These are phyloP conservation scores for Alethe diademata DNA, from an alignment of 2,113 vertebrate genomes.

Conservation along the genomic window DNA sequence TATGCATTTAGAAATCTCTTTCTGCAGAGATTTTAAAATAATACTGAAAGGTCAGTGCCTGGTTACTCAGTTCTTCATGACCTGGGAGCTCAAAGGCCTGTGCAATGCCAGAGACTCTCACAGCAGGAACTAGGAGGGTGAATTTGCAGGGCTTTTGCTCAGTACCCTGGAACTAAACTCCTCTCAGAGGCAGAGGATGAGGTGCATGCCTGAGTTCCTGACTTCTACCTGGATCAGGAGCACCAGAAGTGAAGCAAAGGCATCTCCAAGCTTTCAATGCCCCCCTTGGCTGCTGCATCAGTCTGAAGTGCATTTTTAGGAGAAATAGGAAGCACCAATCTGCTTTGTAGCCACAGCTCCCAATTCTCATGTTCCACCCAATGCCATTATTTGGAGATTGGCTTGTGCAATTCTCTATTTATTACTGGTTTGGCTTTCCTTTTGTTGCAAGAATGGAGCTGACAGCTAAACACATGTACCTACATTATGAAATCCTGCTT, in stretches of 20 bases:
- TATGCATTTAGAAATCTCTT: not conserved
- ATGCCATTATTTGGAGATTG: not conserved
- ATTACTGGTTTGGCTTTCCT: conserved; percentile 29
- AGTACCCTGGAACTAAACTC: not conserved
- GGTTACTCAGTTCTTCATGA: not conserved
- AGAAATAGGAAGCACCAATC: conserved; percentile 19
- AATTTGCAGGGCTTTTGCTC: not conserved
- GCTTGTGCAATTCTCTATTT: conserved; percentile 49
- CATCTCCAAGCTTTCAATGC: not conserved
- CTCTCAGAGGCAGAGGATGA: not conserved
- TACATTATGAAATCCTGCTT: not conserved
- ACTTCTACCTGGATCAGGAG: not conserved
- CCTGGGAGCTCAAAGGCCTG: not conserved
- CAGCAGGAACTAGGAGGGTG: not conserved
- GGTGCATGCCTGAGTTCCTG: not conserved
- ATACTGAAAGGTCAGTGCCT: not conserved
- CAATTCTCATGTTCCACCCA: not conserved
- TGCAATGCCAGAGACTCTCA: not conserved
- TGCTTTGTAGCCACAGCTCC: not conserved
- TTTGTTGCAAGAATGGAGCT: conserved; percentile 48
- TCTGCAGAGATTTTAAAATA: not conserved
- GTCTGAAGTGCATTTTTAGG: not conserved
- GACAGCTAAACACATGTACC: conserved; percentile 45
- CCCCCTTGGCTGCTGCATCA: not conserved
- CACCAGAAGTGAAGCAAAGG: not conserved